Conservation (phyloP, 1,140 invertebrate species). For the Nomia melanderi region DNA sequence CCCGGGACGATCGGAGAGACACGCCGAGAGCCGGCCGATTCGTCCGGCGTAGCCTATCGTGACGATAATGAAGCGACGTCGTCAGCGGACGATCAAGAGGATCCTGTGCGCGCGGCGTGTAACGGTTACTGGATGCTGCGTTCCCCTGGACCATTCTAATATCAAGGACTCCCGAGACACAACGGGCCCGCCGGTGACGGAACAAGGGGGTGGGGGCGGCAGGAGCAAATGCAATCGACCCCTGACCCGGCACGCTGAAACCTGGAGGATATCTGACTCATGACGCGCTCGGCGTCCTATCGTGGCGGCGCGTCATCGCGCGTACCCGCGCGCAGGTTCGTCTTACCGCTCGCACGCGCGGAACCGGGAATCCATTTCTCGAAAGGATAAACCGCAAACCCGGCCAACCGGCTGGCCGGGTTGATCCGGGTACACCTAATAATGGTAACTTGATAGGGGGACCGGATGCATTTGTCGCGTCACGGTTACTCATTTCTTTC, state of each 20-base stretch:
- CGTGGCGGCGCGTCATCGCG: slow-evolving; percentile 47
- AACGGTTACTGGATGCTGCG: slow-evolving; percentile 73
- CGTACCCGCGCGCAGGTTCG: slow-evolving; percentile 43
- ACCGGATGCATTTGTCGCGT: not conserved
- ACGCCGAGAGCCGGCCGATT: not conserved
- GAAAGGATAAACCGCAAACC: slow-evolving; percentile 15
- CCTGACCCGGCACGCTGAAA: slow-evolving; percentile 75
- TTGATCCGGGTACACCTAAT: slow-evolving; percentile 44
- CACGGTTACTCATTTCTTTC: not conserved
- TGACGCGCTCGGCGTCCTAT: slow-evolving; percentile 68
- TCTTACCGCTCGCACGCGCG: not conserved
- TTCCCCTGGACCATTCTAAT: slow-evolving; percentile 77
- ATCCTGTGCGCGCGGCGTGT: slow-evolving; percentile 49
- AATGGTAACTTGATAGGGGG: slow-evolving; percentile 20
- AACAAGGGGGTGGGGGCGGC: slow-evolving; percentile 54
- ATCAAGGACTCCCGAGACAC: slow-evolving; percentile 74
- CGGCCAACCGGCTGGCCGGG: slow-evolving; percentile 5
- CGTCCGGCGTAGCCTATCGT: not conserved
- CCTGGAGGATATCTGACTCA: slow-evolving; percentile 77
- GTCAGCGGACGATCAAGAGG: slow-evolving; percentile 52
- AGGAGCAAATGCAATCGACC: slow-evolving; percentile 75
- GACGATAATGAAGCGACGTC: slow-evolving; percentile 58
- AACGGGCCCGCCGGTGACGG: slow-evolving; percentile 49
- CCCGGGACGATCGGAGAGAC: not conserved
- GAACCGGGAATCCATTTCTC: not conserved